Evolutionary conservation across 2,888 invertebrate species (phyloP).

Genomic region (Oscheius sp.): DNA sequence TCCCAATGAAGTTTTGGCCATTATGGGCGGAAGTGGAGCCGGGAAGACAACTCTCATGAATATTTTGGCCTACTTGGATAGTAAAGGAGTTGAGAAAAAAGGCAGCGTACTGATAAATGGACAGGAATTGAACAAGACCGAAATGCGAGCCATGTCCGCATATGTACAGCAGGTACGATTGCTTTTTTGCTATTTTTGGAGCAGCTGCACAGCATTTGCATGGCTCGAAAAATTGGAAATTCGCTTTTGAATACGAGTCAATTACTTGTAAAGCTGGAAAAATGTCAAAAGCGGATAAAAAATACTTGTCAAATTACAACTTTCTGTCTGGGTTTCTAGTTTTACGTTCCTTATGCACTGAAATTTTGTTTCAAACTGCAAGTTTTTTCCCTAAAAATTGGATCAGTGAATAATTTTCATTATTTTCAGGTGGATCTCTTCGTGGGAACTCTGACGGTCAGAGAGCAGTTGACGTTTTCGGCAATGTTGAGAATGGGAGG

Average conservation of each 20-base stretch:
- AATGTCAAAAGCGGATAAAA: too few relatives aligned
- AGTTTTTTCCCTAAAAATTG: too few relatives aligned
- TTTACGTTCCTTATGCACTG: too few relatives aligned
- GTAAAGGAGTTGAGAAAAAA: slow-evolving; percentile 53
- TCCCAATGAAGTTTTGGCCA: slow-evolving; percentile 61
- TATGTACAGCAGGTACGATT: slow-evolving; percentile 86
- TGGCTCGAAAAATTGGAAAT: too few relatives aligned
- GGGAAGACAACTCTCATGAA: slow-evolving; percentile 91
- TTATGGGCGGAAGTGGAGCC: slow-evolving; percentile 79
- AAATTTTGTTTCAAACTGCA: too few relatives aligned
- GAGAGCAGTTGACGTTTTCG: slow-evolving; percentile 88
- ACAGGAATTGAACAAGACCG: slow-evolving; percentile 45
- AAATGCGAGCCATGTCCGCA: slow-evolving; percentile 81
- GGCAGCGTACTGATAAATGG: slow-evolving; percentile 64
- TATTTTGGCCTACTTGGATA: slow-evolving; percentile 82
- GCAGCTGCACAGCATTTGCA: too few relatives aligned
- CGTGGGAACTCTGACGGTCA: slow-evolving; percentile 85
- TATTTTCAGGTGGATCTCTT: slow-evolving; percentile 92
- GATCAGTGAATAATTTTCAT: too few relatives aligned
- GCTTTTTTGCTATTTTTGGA: too few relatives aligned
- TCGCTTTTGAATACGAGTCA: too few relatives aligned
- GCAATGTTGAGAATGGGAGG: slow-evolving; percentile 57
- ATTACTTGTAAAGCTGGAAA: too few relatives aligned
- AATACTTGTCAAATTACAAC: too few relatives aligned
- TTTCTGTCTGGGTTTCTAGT: too few relatives aligned